Conservation (phyloP, 2,113 vertebrate genomes). For the Sinocyclocheilus rhinocerous region DNA sequence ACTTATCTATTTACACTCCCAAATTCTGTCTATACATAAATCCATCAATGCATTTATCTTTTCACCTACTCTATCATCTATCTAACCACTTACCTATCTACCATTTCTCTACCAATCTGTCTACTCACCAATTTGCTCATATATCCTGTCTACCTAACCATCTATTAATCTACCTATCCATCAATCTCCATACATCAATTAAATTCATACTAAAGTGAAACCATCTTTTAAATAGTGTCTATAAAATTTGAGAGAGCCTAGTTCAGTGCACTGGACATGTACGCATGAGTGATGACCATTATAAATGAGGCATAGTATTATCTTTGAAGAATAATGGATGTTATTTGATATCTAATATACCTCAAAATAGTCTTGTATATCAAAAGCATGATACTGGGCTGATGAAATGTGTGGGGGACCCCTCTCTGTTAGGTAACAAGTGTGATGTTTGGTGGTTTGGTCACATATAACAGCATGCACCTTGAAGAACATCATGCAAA, state of each 20-base stretch:
- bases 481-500: neutral
- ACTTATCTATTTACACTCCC: neutral
- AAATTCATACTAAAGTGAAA: neutral
- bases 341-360: constrained; percentile 41
- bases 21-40: neutral
- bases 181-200: neutral
- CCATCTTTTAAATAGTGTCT: neutral
- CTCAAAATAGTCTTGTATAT: constrained; percentile 48
- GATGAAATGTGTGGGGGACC: constrained; percentile 29
- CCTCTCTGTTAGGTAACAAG: constrained; percentile 39
- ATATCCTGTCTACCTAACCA: neutral
- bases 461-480: neutral
- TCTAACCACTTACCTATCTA: neutral
- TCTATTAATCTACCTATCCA: neutral
- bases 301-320: constrained; percentile 72
- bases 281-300: constrained; percentile 52
- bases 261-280: neutral
- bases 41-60: neutral
- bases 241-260: constrained; percentile 18
- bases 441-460: neutral
- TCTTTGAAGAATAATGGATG: constrained; percentile 72
- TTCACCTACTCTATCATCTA: neutral
- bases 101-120: neutral
- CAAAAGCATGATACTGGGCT: constrained; percentile 22
- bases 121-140: neutral